phyloP scores from a whole-genome alignment of 2,113 vertebrate genomes.

The Antigone vipio region DNA sequence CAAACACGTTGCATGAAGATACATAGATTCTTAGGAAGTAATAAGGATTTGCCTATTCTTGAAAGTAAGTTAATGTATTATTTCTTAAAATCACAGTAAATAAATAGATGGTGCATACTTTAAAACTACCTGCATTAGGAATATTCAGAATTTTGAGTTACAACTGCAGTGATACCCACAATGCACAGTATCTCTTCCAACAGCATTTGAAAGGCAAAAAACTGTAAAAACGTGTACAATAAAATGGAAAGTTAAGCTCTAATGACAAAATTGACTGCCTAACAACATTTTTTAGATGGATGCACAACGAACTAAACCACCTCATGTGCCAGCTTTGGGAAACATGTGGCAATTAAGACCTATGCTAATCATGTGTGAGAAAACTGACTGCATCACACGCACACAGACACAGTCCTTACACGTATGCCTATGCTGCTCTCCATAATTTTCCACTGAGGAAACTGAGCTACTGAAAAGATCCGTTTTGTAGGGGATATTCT shows the following conservation, averaged over 20 bases:
- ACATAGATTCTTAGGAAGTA: background rate
- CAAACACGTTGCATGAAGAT: background rate
- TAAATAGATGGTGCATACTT: background rate
- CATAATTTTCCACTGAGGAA: background rate
- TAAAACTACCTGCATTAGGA: background rate
- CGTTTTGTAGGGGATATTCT: background rate
- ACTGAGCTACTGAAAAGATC: background rate
- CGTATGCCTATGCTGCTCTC: background rate
- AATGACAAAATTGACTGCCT: background rate
- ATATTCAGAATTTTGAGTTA: background rate
- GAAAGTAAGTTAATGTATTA: background rate
- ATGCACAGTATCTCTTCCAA: background rate
- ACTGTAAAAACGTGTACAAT: background rate
- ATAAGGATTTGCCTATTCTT: background rate
- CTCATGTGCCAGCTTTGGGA: background rate
- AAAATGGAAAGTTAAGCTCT: background rate
- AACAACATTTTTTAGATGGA: background rate
- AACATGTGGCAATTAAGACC: background rate
- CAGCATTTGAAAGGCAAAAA: background rate
- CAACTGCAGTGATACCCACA: background rate
- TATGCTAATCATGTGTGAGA: background rate
- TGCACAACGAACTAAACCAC: background rate
- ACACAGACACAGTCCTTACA: background rate
- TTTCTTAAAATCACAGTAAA: background rate
- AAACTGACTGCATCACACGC: background rate